Base-by-base conservation (phyloP, 2,113 vertebrate species). In the Bostrychus sinensis region DNA sequence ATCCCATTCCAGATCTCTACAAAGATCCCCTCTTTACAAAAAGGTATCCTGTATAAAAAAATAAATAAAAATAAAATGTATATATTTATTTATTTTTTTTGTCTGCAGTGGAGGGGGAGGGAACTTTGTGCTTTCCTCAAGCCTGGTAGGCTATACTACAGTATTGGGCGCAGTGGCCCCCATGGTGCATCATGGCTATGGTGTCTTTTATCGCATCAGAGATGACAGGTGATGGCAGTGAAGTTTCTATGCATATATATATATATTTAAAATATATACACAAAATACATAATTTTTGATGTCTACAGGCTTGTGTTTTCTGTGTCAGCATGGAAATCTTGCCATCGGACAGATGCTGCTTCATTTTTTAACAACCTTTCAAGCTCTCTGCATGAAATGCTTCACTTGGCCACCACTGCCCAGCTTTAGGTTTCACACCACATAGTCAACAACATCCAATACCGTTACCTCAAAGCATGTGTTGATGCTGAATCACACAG, bases 91-190 rank as follows among this genome's bases (percentile, higher is more conserved):
- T 45, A 17, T 51, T 79, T 56, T 65, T 14, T 67, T n/a, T 76
- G 36, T 66, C 74, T 72, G 26, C 90, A 99, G 97, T 66, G 97
- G 97, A 16, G 95, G 97, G 62, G 96, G 96, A 14, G 97, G 97
- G 9, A 98, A 96, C 89, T 99, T 99, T 59, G 74, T 95, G 54
- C 92, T 99, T 65, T 99, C 97, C 0, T 95, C 94, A 48, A 99
- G 97, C 82, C 89, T 98, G 75, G 80, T 93, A 80, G 97, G 97
- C 50, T 99, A 99, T 87, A 94, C 92, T 0, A 94, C 86, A 4
- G 42, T 94, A 3, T 79, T 77, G 39, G 97, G 97, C 22, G 85
- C 59, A 0, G 89, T 91, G 1, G 84, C 92, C 61, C 97, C 97
- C 55, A 98, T 99, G 97, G 92, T 98, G 36, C 78, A 85, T 0